A percentile compares a stretch with the other conserved stretches of the same genome.
Evolutionary conservation across 2,113 vertebrate genomes (phyloP).

Genomic region (Acanthisitta chloris): DNA sequence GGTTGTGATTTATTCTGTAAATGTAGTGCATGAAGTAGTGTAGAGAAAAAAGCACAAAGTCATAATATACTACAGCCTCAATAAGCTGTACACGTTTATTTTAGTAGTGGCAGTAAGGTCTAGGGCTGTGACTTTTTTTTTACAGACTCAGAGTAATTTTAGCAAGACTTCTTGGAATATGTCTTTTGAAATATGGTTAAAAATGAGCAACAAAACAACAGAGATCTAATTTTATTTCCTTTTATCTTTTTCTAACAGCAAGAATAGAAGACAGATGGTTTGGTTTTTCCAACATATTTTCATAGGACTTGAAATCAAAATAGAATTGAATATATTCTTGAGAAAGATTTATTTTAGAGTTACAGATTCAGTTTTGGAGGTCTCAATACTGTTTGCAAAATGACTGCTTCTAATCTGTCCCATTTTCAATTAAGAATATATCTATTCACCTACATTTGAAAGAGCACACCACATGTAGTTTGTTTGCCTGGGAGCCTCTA

Average conservation of each 20-base stretch:
- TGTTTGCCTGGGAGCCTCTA: neutral
- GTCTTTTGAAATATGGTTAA: neutral
- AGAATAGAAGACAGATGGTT: neutral
- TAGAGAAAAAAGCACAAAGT: neutral
- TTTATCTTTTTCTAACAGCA: neutral
- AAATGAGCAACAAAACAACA: neutral
- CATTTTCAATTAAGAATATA: neutral
- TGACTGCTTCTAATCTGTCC: neutral
- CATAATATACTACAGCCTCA: neutral
- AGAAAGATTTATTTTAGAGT: neutral
- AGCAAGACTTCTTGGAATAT: neutral
- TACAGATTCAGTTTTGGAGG: neutral
- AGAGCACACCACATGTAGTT: neutral
- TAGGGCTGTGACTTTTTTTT: neutral
- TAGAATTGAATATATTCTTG: neutral
- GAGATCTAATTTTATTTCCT: neutral
- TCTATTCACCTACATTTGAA: neutral
- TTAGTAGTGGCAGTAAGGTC: neutral
- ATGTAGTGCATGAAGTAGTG: neutral
- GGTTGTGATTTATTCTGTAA: neutral
- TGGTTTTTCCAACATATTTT: neutral
- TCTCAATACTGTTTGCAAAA: neutral
- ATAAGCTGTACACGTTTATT: neutral
- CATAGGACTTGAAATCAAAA: neutral
- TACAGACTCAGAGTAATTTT: neutral